Evolutionary conservation across 2,888 invertebrate species (phyloP).

Genomic region (Stenurella melanura): DNA sequence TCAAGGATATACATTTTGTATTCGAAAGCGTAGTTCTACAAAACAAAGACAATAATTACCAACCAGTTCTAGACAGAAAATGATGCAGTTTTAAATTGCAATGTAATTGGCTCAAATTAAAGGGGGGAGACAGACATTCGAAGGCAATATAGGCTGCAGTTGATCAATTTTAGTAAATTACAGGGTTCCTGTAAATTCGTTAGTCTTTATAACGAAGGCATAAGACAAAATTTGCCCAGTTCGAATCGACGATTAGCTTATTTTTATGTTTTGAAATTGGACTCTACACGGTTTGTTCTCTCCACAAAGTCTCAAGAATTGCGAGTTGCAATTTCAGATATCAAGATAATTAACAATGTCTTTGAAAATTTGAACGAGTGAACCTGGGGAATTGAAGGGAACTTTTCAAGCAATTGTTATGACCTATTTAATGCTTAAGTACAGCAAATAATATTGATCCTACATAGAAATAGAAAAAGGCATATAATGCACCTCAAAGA

Average conservation of each 20-base stretch:
- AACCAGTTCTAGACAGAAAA: constrained; percentile 29
- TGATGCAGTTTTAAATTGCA: constrained; percentile 33
- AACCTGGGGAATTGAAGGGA: too few species aligned
- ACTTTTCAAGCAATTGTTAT: too few species aligned
- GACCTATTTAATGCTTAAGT: too few species aligned
- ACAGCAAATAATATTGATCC: too few species aligned
- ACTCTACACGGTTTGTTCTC: neutral
- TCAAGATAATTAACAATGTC: neutral
- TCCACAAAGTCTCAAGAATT: too few species aligned
- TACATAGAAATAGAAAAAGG: too few species aligned
- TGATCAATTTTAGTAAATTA: constrained; percentile 36
- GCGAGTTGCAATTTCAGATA: too few species aligned
- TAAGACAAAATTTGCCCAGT: neutral
- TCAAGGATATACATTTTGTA: neutral
- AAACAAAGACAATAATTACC: constrained; percentile 3
- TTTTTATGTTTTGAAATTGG: neutral
- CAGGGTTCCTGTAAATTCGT: constrained; percentile 36
- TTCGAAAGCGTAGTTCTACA: neutral
- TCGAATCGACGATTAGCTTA: constrained; percentile 1
- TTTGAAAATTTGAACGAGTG: too few species aligned
- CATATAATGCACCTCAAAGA: too few species aligned
- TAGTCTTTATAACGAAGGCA: constrained; percentile 29
- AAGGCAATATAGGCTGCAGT: constrained; percentile 28
- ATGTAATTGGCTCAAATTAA: constrained; percentile 34
- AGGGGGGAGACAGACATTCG: constrained; percentile 24